Evolutionary conservation across 2,113 vertebrate species (phyloP).

Genomic region (Pelmatolapia mariae): DNA sequence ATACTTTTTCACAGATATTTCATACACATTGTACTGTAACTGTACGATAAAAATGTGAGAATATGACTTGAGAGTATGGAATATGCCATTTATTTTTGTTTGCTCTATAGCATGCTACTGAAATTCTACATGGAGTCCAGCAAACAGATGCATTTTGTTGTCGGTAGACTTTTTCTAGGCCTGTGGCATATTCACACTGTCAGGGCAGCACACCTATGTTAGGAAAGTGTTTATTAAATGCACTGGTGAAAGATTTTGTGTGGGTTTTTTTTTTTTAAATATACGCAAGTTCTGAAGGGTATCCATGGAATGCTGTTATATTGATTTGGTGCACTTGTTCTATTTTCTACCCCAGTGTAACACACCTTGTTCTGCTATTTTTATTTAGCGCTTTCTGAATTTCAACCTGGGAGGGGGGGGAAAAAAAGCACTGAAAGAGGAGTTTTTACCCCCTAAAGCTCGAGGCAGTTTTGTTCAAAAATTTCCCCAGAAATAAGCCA

Average conservation of each 20-base stretch:
- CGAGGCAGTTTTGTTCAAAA: neutral
- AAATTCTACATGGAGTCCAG: slow-evolving; percentile 27
- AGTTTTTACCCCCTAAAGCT: neutral
- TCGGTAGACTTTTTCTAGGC: slow-evolving; percentile 18
- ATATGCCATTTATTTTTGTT: slow-evolving; percentile 56
- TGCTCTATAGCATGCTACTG: slow-evolving; percentile 66
- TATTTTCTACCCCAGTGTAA: neutral
- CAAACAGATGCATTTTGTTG: slow-evolving; percentile 52
- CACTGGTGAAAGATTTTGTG: slow-evolving; percentile 31
- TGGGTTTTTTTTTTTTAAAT: rapidly evolving
- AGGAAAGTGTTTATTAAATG: slow-evolving; percentile 24
- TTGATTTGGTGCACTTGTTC: slow-evolving; percentile 33
- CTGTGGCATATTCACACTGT: slow-evolving; percentile 24
- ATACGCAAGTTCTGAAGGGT: neutral
- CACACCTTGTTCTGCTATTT: neutral
- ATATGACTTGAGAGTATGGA: slow-evolving; percentile 58
- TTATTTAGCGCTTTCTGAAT: neutral
- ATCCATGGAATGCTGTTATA: slow-evolving; percentile 49
- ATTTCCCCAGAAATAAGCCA: neutral
- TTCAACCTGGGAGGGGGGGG: neutral
- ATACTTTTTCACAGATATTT: slow-evolving; percentile 73
- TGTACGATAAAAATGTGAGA: slow-evolving; percentile 45
- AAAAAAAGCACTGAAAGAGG: neutral
- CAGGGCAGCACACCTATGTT: slow-evolving; percentile 39
- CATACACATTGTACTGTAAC: slow-evolving; percentile 63